These are phyloP conservation scores for Digitonthophagus gazella DNA, from an alignment of 2,888 invertebrate genomes.

Conservation along the genomic window DNA sequence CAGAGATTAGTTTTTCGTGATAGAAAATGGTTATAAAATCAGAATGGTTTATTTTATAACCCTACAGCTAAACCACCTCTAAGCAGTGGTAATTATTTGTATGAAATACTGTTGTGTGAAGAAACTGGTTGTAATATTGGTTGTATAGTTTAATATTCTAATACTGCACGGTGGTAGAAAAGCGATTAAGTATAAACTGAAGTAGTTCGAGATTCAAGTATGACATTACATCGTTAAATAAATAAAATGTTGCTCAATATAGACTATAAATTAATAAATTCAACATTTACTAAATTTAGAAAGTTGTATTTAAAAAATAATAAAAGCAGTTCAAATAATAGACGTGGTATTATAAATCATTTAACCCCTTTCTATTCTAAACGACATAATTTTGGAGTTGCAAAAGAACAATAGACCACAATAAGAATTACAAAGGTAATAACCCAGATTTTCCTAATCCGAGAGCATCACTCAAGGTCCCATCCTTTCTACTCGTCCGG, in stretches of 20 bases:
- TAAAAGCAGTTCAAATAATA: no score
- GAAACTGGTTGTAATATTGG: not conserved
- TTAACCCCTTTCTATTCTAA: no score
- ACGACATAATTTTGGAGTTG: not conserved
- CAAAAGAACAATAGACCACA: not conserved
- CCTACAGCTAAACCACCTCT: not conserved
- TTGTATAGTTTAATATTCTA: not conserved
- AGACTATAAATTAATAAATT: not conserved
- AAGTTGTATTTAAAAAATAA: no score
- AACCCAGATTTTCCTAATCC: not conserved
- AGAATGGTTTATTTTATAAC: not conserved
- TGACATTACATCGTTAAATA: not conserved
- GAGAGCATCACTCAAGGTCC: not conserved
- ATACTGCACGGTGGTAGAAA: not conserved
- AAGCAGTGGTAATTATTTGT: not conserved
- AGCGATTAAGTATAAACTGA: not conserved
- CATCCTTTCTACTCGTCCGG: not conserved
- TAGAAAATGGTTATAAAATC: no score
- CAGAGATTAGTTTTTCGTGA: no score
- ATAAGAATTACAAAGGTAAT: not conserved
- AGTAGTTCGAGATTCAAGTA: not conserved
- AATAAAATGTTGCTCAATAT: not conserved
- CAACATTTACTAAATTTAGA: not conserved
- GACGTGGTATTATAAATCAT: not conserved
- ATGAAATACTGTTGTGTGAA: not conserved